phyloP scores from a whole-genome alignment of 2,797 vertebrate genomes.

The Tauraco hartlaubi region DNA sequence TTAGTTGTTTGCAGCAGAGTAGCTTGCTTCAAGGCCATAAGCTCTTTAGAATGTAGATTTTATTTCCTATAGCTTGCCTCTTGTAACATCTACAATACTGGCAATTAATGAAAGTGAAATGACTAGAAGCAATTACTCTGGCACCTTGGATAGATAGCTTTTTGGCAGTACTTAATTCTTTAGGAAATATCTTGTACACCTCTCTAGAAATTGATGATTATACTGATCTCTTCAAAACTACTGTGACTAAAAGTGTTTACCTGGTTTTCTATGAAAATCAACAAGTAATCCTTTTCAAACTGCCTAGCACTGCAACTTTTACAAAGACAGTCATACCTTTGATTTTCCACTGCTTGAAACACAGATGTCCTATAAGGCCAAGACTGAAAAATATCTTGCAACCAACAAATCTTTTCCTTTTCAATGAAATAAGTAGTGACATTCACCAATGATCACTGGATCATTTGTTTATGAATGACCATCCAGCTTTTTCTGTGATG shows the following conservation, averaged over 20 bases:
- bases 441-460: not conserved
- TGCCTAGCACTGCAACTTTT: not conserved
- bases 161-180: not conserved
- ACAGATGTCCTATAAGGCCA: not conserved
- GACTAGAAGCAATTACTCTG: not conserved
- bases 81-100: not conserved
- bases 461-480: not conserved
- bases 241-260: not conserved
- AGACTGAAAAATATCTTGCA: not conserved
- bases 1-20: not conserved
- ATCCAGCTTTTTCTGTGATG: not conserved
- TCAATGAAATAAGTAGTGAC: not conserved
- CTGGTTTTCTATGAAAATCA: not conserved
- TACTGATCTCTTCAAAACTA: not conserved
- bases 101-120: not conserved
- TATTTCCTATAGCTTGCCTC: not conserved
- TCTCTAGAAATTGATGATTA: not conserved
- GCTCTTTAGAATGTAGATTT: not conserved
- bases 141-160: not conserved
- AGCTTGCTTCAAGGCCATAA: not conserved
- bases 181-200: not conserved
- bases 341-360: not conserved
- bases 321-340: not conserved
- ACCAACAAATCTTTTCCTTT: not conserved
- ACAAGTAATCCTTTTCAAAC: not conserved